A percentile compares a stretch with the other conserved stretches of the same genome.
phyloP scores from a whole-genome alignment of 2,888 invertebrate genomes.

The Camponotus fellah region DNA sequence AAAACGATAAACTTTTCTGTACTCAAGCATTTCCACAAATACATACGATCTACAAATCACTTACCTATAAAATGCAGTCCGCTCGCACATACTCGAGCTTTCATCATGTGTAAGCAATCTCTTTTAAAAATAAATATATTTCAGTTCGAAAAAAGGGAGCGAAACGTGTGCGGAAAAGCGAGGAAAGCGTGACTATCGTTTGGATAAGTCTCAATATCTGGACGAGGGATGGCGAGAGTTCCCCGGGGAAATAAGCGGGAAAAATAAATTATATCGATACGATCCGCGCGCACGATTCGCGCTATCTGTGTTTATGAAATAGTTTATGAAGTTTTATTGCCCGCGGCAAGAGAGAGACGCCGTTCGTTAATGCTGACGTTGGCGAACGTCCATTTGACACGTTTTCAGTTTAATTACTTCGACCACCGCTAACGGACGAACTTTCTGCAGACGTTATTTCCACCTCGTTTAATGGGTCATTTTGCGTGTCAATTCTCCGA shows the following conservation, averaged over 20 bases:
- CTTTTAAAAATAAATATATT: conserved; percentile 40
- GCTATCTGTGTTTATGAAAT: conserved; percentile 60
- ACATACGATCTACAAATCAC: conserved; percentile 23
- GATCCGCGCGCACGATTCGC: conserved; percentile 23
- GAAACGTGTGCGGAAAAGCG: not conserved
- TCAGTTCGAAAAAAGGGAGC: not conserved
- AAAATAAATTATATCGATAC: conserved; percentile 60
- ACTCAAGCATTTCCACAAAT: not conserved
- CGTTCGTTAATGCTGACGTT: conserved; percentile 55
- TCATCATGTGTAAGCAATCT: not conserved
- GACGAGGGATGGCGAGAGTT: conserved; percentile 17
- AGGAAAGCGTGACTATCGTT: conserved; percentile 28
- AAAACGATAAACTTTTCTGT: not conserved
- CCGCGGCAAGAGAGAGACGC: conserved; percentile 38
- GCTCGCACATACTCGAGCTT: not conserved
- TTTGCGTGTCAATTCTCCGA: conserved; percentile 48
- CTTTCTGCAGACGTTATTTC: conserved; percentile 49
- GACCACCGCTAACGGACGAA: conserved; percentile 52
- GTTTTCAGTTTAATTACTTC: conserved; percentile 59
- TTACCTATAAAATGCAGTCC: conserved; percentile 1
- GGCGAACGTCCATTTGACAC: conserved; percentile 55
- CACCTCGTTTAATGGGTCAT: conserved; percentile 46
- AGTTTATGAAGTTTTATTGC: conserved; percentile 61
- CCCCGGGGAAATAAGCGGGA: conserved; percentile 52
- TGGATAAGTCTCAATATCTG: conserved; percentile 45